Evolutionary conservation across 2,113 vertebrate species (phyloP).

Genomic region (Acanthochromis polyacanthus): DNA sequence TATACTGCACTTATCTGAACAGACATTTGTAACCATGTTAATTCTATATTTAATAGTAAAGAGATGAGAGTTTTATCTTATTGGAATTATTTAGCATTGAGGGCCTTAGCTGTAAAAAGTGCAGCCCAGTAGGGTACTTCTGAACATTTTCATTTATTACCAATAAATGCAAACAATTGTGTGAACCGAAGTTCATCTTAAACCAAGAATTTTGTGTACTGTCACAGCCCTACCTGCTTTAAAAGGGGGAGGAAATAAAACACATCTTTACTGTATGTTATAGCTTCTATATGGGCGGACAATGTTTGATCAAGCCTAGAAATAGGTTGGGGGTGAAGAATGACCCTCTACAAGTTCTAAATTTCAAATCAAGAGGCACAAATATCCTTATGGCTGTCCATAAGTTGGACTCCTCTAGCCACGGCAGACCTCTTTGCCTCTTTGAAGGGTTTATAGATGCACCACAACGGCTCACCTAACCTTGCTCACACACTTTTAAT

Average conservation of each 20-base stretch:
- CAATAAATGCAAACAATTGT: too few relatives aligned
- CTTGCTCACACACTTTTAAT: background rate
- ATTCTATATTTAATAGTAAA: too few relatives aligned
- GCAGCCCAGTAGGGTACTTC: too few relatives aligned
- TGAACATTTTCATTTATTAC: too few relatives aligned
- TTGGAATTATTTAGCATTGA: too few relatives aligned
- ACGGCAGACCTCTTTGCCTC: background rate
- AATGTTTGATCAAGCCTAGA: constrained; percentile 26
- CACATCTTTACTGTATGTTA: background rate
- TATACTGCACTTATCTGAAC: too few relatives aligned
- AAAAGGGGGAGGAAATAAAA: background rate
- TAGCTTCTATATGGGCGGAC: constrained; percentile 23
- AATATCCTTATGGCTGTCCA: constrained; percentile 35
- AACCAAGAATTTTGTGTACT: background rate
- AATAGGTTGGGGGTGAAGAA: constrained; percentile 20
- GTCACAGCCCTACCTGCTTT: too few relatives aligned
- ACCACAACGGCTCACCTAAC: background rate
- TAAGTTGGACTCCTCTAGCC: constrained; percentile 36
- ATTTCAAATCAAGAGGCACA: background rate
- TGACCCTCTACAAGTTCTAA: background rate
- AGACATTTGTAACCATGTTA: too few relatives aligned
- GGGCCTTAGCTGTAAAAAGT: too few relatives aligned
- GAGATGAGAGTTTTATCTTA: too few relatives aligned
- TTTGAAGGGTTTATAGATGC: constrained; percentile 7
- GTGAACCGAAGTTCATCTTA: too few relatives aligned